phyloP scores from a whole-genome alignment of 2,113 vertebrate genomes.

The Cottus gobio region DNA sequence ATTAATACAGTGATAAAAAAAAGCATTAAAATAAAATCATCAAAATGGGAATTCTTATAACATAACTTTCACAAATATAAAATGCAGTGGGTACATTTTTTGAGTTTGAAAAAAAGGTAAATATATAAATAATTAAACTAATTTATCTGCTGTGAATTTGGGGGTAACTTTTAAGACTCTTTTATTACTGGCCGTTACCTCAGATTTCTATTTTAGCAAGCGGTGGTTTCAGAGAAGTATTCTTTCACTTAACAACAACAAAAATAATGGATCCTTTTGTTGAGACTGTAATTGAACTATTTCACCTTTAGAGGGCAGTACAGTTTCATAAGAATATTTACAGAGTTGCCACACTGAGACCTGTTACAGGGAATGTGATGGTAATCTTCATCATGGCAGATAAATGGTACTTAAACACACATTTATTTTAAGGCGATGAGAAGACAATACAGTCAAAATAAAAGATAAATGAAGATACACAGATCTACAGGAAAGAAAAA shows the following conservation, averaged over 20 bases:
- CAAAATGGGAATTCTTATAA: not conserved
- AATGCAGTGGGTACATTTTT: not conserved
- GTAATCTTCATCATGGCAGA: not conserved
- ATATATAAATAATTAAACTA: not conserved
- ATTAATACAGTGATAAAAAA: not conserved
- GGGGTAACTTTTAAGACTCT: too few species aligned
- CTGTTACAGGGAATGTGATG: not conserved
- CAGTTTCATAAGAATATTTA: not conserved
- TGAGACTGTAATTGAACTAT: not conserved
- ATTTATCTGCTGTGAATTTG: too few species aligned
- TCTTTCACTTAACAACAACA: not conserved
- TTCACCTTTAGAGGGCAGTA: conserved; percentile 58
- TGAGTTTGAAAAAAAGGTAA: not conserved
- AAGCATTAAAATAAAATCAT: not conserved
- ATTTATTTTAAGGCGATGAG: not conserved
- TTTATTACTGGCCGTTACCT: too few species aligned
- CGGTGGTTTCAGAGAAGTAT: not conserved
- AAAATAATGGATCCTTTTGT: not conserved
- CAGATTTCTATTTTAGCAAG: not conserved
- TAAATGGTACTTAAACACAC: not conserved
- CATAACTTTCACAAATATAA: not conserved
- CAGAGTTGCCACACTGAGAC: not conserved
- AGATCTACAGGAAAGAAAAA: not conserved
- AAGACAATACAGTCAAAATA: not conserved
- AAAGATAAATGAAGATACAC: not conserved